These are phyloP conservation scores for Olivierus martensii DNA, from an alignment of 1,140 invertebrate species.

Conservation along the genomic window DNA sequence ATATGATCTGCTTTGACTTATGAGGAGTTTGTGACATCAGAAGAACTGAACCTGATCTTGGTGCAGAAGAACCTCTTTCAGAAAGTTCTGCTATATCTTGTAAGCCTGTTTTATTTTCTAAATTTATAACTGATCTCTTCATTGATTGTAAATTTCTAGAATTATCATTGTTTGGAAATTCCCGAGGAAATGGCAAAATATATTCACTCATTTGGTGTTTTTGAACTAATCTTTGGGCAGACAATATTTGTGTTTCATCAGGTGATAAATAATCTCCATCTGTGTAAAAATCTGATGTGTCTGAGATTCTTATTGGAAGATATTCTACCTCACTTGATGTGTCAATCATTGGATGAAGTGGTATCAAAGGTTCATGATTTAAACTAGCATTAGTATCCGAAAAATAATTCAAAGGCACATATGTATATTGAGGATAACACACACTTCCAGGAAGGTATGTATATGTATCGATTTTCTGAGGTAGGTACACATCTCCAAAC, in stretches of 20 bases:
- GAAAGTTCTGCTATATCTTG: too few species aligned
- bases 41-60: too few species aligned
- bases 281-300: slow-evolving; percentile 8
- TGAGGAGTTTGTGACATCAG: too few species aligned
- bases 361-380: not conserved
- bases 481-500: not conserved
- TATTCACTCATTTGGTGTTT: not conserved
- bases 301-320: slow-evolving; percentile 13
- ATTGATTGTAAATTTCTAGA: too few species aligned
- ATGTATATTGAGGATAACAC: not conserved
- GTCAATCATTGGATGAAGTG: slow-evolving; percentile 5
- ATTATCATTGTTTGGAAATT: too few species aligned
- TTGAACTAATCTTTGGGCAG: slow-evolving; percentile 1
- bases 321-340: slow-evolving; percentile 10
- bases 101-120: too few species aligned
- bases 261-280: slow-evolving; percentile 6
- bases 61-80: too few species aligned
- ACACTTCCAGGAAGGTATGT: not conserved
- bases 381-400: not conserved
- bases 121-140: too few species aligned
- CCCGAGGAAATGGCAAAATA: not conserved
- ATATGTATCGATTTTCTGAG: not conserved
- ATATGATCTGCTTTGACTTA: too few species aligned
- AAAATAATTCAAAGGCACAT: not conserved
- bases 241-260: slow-evolving; percentile 8